Base-by-base conservation (phyloP, 2,113 vertebrate genomes). In the Dascyllus trimaculatus region DNA sequence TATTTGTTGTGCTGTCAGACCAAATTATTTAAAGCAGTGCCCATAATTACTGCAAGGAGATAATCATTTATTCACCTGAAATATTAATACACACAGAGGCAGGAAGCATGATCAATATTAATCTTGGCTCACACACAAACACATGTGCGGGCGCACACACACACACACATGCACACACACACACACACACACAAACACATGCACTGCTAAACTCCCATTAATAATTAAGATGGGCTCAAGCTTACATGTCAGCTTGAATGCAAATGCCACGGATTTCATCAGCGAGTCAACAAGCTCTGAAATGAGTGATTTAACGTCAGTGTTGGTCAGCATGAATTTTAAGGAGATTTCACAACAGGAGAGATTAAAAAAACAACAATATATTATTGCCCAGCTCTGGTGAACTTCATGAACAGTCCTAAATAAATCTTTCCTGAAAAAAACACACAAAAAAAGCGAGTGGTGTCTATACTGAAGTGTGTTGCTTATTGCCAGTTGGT, bases 21-120 rank as follows among this genome's bases (percentile, higher is more conserved):
- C 18, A 22, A 80, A 75, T 79, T 63, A 80, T 68, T 83, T 71
- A 85, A 87, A 89, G 62, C 65, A 77, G 53, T 69, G 76, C 58
- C 72, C 49, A 52, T 78, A 85, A 86, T 89, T 85, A 88, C 77
- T 65, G 76, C 56, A 40, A n/a, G 78, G 63, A 81, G 78, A 85
- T 92, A 91, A 92, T 94, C 84, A 91, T 81, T 72, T 77, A 79
- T 84, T 85, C 57, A 84, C 64, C 79, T 93, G 52, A 92, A 94
- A 92, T 94, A 94, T 94, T 92, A 89, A 94, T 93, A 88, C 57
- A 79, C 52, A 52, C 76, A 80, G 78, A 78, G 70, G 48, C 72
- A 88, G 81, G 80, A 87, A 82, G 84, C 69, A 62, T 78, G 84
- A 92, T 95, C 81, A 93, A 93, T 94, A 92, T 93, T 92, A 83